These are phyloP conservation scores for Dicrurus megarhynchus DNA, from an alignment of 2,113 vertebrate genomes.

Conservation along the genomic window DNA sequence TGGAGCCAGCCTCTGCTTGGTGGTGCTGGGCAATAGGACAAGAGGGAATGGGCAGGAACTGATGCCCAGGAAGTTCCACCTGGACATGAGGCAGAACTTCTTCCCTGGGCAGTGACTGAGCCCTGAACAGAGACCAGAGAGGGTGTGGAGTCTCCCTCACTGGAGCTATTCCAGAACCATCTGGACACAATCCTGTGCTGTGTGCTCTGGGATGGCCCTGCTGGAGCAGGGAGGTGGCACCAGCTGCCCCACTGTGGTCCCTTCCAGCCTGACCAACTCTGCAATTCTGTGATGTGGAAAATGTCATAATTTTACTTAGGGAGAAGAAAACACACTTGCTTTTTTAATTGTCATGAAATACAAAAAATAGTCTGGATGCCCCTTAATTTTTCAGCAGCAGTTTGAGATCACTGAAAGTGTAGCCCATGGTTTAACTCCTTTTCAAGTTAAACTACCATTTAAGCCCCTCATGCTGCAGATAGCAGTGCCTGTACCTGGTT, in stretches of 20 bases:
- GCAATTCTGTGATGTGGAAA: background rate
- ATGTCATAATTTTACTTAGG: background rate
- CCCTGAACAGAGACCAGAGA: background rate
- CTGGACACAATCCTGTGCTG: background rate
- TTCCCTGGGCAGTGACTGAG: background rate
- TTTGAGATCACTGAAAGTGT: background rate
- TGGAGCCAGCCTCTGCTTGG: background rate
- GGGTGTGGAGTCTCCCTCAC: background rate
- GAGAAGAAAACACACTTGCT: background rate
- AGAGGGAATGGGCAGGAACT: background rate
- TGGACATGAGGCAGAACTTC: background rate
- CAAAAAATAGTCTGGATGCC: background rate
- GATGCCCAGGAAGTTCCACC: background rate
- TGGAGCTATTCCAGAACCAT: fast-evolving
- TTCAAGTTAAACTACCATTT: background rate
- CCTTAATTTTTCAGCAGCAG: background rate
- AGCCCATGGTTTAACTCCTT: background rate
- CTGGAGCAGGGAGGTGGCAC: background rate
- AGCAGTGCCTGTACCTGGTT: background rate
- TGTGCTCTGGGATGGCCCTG: background rate
- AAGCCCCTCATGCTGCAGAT: background rate
- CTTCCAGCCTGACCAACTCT: background rate
- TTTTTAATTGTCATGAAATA: background rate
- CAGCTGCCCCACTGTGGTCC: background rate
- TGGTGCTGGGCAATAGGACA: background rate